phyloP scores from a whole-genome alignment of 2,888 invertebrate genomes.

The Marasmarcha lunaedactyla region DNA sequence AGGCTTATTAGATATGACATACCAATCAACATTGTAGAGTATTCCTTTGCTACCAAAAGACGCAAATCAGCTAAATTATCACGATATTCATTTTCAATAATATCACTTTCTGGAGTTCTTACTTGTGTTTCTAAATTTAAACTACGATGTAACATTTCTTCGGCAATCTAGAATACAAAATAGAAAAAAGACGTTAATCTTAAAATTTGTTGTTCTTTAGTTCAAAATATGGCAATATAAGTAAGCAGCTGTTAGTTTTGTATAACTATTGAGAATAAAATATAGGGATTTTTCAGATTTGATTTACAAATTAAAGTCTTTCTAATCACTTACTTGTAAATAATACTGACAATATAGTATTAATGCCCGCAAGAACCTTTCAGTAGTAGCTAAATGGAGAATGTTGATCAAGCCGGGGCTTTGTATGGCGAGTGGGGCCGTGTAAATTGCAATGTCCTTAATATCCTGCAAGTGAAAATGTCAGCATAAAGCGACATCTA shows the following conservation, averaged over 20 bases:
- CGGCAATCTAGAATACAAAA: slow-evolving; percentile 71
- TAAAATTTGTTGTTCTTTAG: no score
- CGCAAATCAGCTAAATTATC: slow-evolving; percentile 72
- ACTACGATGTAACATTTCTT: slow-evolving; percentile 64
- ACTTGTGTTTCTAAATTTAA: slow-evolving; percentile 62
- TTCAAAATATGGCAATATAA: no score
- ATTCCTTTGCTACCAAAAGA: slow-evolving; percentile 72
- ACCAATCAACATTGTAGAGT: slow-evolving; percentile 70
- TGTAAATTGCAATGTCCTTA: slow-evolving; percentile 66
- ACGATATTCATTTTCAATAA: slow-evolving; percentile 52
- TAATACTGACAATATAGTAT: slow-evolving; percentile 74
- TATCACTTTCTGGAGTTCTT: slow-evolving; percentile 57
- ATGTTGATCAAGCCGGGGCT: slow-evolving; percentile 71
- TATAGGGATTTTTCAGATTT: no score
- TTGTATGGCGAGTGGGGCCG: slow-evolving; percentile 61
- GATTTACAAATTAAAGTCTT: no score
- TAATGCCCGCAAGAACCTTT: slow-evolving; percentile 73
- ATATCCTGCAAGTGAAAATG: no score
- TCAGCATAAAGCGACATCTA: no score
- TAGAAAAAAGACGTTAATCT: no score
- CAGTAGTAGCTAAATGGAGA: slow-evolving; percentile 70
- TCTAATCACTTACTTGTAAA: slow-evolving; percentile 67
- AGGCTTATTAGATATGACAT: no score
- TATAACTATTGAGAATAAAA: no score
- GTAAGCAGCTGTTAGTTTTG: no score